Base-by-base conservation (phyloP, 2,888 invertebrate species). In the Corbicula japonica region DNA sequence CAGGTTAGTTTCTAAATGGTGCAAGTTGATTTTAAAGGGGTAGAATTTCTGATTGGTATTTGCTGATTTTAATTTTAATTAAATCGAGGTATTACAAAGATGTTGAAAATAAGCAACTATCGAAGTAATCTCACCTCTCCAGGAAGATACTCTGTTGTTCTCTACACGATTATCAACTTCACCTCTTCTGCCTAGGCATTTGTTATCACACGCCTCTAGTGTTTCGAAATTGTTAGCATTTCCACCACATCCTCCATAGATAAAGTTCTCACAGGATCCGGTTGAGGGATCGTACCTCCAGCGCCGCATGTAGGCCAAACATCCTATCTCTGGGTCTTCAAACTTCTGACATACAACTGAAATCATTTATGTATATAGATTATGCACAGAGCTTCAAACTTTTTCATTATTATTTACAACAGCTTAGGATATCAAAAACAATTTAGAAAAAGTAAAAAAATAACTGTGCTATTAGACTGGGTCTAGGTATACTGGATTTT, bases 231-330 rank as follows among this genome's bases (percentile, higher is more conserved):
- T 95, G 93, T 98, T 98, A 63, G 96, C 96, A 87, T 97, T 97
- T 34, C 98, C 98, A 32, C 94, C 95, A 92, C 98, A 98, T 75
- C 98, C 98, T 30, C 97, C 96, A 91, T 96, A 98, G 1, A 94
- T 93, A 93, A 97, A 98, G 82, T 95, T 94, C 71, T 94, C 94
- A 92, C 98, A 98, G 44, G 94, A 93, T n/a, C 95, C 95, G 0
- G 94, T 93, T 0, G 89, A 88, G 10, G 93, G 92, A 89, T 97
- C 95, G 93, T 95, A 98, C 94, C 95, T 97, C 94, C 95, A 96
- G 18, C 87, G 56, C 6, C 61, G 61, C n/a, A 84, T 65, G 50
- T 84, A 80, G 5, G 86, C 87, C 18, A 80, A 60, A 62, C 87
- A 87, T 38, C 63, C 35, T 2, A 87, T 75, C 15, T 76, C 77